Conservation (phyloP, 92 coral and sea anemone species). For the Meandrina meandrites region DNA sequence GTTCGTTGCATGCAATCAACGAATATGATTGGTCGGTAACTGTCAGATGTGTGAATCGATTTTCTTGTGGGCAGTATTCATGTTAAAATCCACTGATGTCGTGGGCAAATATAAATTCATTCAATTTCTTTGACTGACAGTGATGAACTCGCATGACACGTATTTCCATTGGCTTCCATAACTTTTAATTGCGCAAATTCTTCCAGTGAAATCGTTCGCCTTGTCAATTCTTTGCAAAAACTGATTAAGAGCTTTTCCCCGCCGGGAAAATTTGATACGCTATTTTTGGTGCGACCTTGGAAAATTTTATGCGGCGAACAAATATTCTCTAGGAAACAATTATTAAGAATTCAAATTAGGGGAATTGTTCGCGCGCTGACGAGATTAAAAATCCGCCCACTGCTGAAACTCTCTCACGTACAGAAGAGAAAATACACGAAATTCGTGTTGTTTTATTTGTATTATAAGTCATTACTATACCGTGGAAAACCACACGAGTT, state of each 20-base stretch:
- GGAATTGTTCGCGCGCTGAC: not conserved
- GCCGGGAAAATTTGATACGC: not conserved
- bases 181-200: slow-evolving; percentile 2
- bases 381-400: not conserved
- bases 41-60: slow-evolving; percentile 24
- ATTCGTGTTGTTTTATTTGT: not conserved
- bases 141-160: not conserved
- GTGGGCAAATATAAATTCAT: slow-evolving; percentile 11
- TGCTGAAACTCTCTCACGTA: slow-evolving; percentile 6
- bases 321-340: not conserved
- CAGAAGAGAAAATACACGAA: not conserved
- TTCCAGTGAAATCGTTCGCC: not conserved
- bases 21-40: slow-evolving; percentile 14
- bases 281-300: slow-evolving; percentile 17
- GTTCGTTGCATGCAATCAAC: slow-evolving; percentile 14
- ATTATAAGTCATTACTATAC: not conserved
- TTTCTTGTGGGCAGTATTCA: slow-evolving; percentile 50
- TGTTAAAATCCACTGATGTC: slow-evolving; percentile 19
- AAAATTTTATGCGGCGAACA: not conserved
- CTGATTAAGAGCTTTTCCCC: not conserved
- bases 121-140: slow-evolving; percentile 9
- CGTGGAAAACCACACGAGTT: not conserved
- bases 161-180: slow-evolving; percentile 9
- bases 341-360: slow-evolving; percentile 33
- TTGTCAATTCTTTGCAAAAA: not conserved